Base-by-base conservation (phyloP, 2,797 vertebrate species). In the Myripristis murdjan region DNA sequence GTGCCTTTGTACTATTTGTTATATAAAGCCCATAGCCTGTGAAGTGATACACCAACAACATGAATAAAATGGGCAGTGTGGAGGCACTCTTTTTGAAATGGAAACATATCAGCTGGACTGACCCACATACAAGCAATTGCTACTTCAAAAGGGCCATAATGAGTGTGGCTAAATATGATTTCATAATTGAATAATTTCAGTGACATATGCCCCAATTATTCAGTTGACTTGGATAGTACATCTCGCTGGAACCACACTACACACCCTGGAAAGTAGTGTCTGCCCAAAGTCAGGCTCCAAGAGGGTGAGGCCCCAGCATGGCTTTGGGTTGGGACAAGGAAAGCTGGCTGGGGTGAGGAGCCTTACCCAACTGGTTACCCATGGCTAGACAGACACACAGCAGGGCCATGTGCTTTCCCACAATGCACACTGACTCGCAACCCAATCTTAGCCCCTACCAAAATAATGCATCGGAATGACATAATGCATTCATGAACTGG, bases 1-100 rank as follows among this genome's bases (percentile, higher is more conserved):
- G 76, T 74, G 76, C 64, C 77, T 82, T 86, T 70, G 59, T 84
- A 48, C 62, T 67, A 3, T 48, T n/a, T 10, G 52, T 87, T 87
- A 83, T 69, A 55, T 75, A 77, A 81, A 58, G 37, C 41, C 63
- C 16, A 43, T 39, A 55, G 70, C 51, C 56, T 57, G 67, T 44
- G 57, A 39, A 44, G 73, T n/a, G 43, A 62, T 51, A 11, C 66
- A 80, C n/a, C n/a, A n/a, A 43, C 9, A 6, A 62, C 24, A 22
- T 24, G 66, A 56, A 11, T 33, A 14, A 80, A 78, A 65, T n/a
- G 15, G 48, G 62, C 57, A 15, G 51, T 64, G 74, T 75, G 4
- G 11, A 44, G 52, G 61, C 35, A 53, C 16, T 62, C 41, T 69
- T 66, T 67, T 64, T 58, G 16, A 67, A 61, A 57, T 57, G 60